Base-by-base conservation (phyloP, 2,113 vertebrate genomes). In the Cyanoderma ruficeps region DNA sequence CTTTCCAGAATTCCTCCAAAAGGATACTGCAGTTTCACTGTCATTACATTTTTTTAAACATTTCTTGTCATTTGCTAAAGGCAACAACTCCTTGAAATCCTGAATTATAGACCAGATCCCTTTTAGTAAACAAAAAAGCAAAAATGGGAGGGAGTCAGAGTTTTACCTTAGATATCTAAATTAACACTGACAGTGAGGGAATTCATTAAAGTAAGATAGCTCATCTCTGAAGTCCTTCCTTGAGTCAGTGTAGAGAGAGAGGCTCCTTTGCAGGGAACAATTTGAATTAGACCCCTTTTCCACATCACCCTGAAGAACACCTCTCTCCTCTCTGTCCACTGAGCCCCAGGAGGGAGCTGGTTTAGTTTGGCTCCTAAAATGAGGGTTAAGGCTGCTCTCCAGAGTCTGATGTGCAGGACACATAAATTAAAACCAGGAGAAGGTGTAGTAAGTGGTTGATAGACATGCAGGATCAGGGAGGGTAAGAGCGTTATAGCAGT, bases 121-220 rank as follows among this genome's bases (percentile, higher is more conserved):
- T 71, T 83, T 56, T 33, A 68, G 25, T 42, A 72, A 59, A 77
- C 16, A 83, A 78, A 89, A 83, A 71, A n/a, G 10, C 9, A 57
- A 74, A 93, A 86, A 42, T 5, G 0, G 20, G 7, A 6, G 7
- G 13, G 9, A 56, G 7, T 87, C 64, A 78, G 35, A 0, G 0
- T 11, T 91, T 28, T 44, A 15, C 3, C 35, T 89, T 19, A 70
- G n/a, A 21, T 41, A 57, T 24, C 33, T 24, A 64, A 68, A 11
- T 64, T 39, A 85, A 15, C 53, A 14, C 25, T 21, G 15, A 15
- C 10, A 83, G 35, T 22, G 4, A 49, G 25, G 11, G 28, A 83
- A 33, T 74, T 81, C 4, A 2, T 35, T 39, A 18, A 83, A 25
- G 33, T 31, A 50, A 80, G 9, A 19, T 8, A 57, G 8, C 31